Evolutionary conservation across 1,140 invertebrate species (phyloP).

Genomic region (Macrosteles quadrilineatus): DNA sequence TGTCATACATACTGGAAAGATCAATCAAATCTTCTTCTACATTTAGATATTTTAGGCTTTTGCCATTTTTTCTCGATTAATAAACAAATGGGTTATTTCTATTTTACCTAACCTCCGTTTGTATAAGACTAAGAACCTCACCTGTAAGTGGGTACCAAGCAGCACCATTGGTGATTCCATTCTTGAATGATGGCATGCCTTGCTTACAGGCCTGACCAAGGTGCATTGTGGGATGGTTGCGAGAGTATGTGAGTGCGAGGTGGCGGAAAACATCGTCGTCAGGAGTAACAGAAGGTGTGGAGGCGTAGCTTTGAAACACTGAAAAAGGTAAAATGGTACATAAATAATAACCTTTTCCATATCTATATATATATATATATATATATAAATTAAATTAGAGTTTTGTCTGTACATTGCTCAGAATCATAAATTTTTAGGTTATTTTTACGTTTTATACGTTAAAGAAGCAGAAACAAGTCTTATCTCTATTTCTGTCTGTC

Average conservation of each 20-base stretch:
- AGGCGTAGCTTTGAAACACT: conserved; percentile 49
- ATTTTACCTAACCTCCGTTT: too few relatives aligned
- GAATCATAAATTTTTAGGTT: too few relatives aligned
- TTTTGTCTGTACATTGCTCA: too few relatives aligned
- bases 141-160: conserved; percentile 91
- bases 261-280: conserved; percentile 95
- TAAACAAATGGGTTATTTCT: too few relatives aligned
- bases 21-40: too few relatives aligned
- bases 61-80: too few relatives aligned
- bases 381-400: background rate
- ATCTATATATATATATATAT: background rate
- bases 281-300: conserved; percentile 62
- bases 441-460: too few relatives aligned
- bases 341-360: background rate
- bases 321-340: conserved; percentile 29
- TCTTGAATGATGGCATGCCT: conserved; percentile 64
- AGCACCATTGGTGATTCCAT: conserved; percentile 91
- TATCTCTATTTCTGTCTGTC: too few relatives aligned
- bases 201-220: conserved; percentile 71
- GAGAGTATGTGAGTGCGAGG: conserved; percentile 84
- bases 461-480: too few relatives aligned
- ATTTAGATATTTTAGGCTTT: too few relatives aligned
- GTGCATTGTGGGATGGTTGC: conserved; percentile 86
- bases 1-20: too few relatives aligned
- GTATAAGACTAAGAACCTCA: too few relatives aligned